A percentile compares a stretch with the other conserved stretches of the same genome.
These are phyloP conservation scores for Ridgeia piscesae DNA, from an alignment of 1,140 invertebrate genomes.

Conservation along the genomic window DNA sequence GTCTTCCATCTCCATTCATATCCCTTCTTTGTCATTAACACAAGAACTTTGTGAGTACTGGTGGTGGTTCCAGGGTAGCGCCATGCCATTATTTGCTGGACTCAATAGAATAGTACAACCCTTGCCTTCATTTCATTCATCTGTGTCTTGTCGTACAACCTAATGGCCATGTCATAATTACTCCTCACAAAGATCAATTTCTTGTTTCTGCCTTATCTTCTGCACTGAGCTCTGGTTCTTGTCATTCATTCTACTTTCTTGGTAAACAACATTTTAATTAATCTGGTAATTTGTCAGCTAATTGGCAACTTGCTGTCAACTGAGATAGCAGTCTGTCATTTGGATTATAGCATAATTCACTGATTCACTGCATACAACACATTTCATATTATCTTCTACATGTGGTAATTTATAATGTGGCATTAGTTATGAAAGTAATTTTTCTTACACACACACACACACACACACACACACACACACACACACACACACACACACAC, in stretches of 20 bases:
- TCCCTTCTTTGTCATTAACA: background rate
- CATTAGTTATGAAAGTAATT: background rate
- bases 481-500: background rate
- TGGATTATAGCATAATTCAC: background rate
- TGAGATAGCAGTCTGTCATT: background rate
- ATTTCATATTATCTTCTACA: no score
- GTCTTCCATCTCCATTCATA: background rate
- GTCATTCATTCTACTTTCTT: background rate
- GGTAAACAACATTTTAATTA: background rate
- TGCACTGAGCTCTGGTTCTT: background rate
- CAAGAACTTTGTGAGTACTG: background rate
- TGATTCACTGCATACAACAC: no score
- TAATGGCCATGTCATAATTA: constrained; percentile 6
- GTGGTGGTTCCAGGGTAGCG: background rate
- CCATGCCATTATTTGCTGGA: background rate
- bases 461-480: background rate
- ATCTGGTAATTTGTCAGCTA: background rate
- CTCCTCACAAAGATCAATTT: background rate
- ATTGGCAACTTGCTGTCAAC: background rate
- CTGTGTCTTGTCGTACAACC: background rate
- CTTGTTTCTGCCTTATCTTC: background rate
- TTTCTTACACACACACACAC: no score
- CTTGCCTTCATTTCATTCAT: background rate
- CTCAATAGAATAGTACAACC: background rate
- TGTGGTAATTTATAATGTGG: background rate